A percentile compares a stretch with the other conserved stretches of the same genome.
Evolutionary conservation across 2,888 invertebrate species (phyloP).

Genomic region (Branchinecta sandiegonensis): DNA sequence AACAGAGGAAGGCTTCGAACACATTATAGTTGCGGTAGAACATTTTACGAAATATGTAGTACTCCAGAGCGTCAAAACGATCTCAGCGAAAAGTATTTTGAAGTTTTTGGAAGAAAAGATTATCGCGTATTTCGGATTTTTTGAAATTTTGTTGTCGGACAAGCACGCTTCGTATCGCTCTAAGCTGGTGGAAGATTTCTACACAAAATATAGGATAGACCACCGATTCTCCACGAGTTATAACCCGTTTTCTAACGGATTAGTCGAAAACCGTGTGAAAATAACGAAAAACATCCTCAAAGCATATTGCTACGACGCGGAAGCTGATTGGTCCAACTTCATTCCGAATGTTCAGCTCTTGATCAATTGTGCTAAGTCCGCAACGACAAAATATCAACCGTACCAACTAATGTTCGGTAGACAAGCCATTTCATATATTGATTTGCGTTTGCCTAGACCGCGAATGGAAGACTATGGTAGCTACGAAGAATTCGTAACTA

Average conservation of each 20-base stretch:
- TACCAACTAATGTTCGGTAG: neutral
- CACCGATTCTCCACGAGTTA: constrained; percentile 9
- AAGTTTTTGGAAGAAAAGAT: neutral
- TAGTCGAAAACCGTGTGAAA: neutral
- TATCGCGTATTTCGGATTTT: neutral
- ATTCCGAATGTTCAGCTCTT: neutral
- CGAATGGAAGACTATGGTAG: neutral
- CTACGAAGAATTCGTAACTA: neutral
- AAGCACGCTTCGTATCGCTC: neutral
- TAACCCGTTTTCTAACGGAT: neutral
- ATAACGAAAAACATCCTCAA: neutral
- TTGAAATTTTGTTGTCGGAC: neutral
- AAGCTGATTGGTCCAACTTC: neutral
- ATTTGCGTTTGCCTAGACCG: neutral
- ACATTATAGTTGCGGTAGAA: neutral
- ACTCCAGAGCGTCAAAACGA: neutral
- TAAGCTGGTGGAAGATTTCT: constrained; percentile 5
- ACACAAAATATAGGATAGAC: neutral
- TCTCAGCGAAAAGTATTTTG: neutral
- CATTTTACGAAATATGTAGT: neutral
- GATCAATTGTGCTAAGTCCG: neutral
- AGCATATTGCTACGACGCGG: neutral
- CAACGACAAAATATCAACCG: neutral
- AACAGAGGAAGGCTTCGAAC: neutral
- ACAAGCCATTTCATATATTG: neutral